phyloP scores from a whole-genome alignment of 2,797 vertebrate genomes.

The Paguma larvata region DNA sequence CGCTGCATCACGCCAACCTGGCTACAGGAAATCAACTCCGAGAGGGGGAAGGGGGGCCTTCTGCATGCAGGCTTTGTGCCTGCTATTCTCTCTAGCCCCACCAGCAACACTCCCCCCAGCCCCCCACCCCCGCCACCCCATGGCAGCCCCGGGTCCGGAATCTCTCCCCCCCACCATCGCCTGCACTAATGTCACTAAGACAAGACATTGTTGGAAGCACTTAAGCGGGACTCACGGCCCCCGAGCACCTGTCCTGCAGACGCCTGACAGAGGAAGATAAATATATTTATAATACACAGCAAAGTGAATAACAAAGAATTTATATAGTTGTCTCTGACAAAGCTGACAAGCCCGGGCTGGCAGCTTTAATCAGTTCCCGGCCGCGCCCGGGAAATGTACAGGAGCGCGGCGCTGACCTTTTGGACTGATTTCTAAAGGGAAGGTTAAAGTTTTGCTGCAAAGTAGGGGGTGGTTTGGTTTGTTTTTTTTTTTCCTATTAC shows the following conservation, averaged over 20 bases:
- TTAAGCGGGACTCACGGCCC: slow-evolving; percentile 73
- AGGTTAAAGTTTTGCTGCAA: slow-evolving; percentile 83
- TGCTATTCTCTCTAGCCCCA: neutral
- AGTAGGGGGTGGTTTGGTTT: slow-evolving; percentile 14
- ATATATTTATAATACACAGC: slow-evolving; percentile 88
- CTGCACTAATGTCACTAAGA: slow-evolving; percentile 62
- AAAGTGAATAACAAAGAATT: slow-evolving; percentile 89
- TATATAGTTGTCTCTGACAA: slow-evolving; percentile 91
- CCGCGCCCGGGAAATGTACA: slow-evolving; percentile 86
- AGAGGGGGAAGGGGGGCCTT: no score
- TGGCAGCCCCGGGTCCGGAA: neutral
- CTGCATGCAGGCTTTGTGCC: neutral
- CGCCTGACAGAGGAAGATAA: slow-evolving; percentile 87
- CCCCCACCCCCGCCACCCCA: neutral
- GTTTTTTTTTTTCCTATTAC: slow-evolving; percentile 63
- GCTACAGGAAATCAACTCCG: neutral
- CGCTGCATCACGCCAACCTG: neutral
- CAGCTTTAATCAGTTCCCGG: slow-evolving; percentile 88
- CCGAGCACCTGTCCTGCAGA: slow-evolving; percentile 82
- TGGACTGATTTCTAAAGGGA: slow-evolving; percentile 80
- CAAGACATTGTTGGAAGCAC: slow-evolving; percentile 70
- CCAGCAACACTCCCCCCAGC: neutral
- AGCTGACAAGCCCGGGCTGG: slow-evolving; percentile 89
- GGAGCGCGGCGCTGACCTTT: slow-evolving; percentile 85
- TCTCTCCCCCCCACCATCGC: slow-evolving; percentile 31